phyloP scores from a whole-genome alignment of 2,113 vertebrate genomes.

The Cottus gobio region DNA sequence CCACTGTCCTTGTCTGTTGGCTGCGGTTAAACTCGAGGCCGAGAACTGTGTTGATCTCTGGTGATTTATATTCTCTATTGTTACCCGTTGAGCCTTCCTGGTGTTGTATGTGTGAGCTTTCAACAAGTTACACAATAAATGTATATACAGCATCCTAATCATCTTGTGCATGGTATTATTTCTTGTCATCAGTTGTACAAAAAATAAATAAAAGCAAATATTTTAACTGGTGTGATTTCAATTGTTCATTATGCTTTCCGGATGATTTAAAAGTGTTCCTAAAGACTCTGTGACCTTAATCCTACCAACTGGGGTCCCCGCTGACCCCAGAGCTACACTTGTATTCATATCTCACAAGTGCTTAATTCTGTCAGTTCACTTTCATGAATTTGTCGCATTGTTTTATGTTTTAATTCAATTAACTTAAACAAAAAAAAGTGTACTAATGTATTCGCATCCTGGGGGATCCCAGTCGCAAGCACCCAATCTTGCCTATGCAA shows the following conservation, averaged over 20 bases:
- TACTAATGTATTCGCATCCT: neutral
- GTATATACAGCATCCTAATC: slow-evolving; percentile 55
- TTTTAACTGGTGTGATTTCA: neutral
- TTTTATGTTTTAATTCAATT: neutral
- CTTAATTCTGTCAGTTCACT: no score
- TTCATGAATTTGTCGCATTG: no score
- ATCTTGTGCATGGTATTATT: slow-evolving; percentile 17
- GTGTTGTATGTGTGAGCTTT: slow-evolving; percentile 70
- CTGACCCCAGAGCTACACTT: neutral
- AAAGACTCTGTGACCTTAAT: neutral
- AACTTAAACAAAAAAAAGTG: neutral
- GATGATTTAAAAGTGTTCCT: neutral
- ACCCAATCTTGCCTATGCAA: neutral
- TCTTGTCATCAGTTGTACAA: slow-evolving; percentile 1
- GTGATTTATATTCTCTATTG: slow-evolving; percentile 44
- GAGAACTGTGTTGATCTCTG: slow-evolving; percentile 47
- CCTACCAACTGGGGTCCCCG: neutral
- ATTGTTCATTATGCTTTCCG: neutral
- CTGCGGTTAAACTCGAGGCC: slow-evolving; percentile 47
- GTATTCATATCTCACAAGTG: no score
- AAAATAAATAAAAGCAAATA: neutral
- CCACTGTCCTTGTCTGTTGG: slow-evolving; percentile 35
- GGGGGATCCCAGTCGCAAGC: neutral
- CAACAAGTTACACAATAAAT: slow-evolving; percentile 74
- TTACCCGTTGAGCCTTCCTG: slow-evolving; percentile 60